Percentiles rank a stretch among this genome's conserved stretches.
These are phyloP conservation scores for Caenorhabditis sp. DNA, from an alignment of 2,888 invertebrate species.

Conservation along the genomic window DNA sequence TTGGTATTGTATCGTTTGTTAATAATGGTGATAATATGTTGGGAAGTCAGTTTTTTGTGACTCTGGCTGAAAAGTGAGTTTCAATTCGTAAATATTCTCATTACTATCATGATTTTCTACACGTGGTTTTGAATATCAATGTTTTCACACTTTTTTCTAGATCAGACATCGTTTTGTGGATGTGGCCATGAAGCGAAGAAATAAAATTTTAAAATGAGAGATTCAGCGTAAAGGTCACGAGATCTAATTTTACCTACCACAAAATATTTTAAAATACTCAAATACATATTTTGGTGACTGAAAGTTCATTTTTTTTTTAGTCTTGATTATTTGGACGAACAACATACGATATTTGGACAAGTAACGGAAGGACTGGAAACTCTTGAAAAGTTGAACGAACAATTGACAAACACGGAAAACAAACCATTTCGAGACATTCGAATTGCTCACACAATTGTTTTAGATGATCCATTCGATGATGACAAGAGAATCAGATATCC, in stretches of 20 bases:
- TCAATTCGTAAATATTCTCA: background rate
- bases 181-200: too few relatives aligned
- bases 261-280: too few relatives aligned
- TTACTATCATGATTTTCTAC: too few relatives aligned
- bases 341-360: slow-evolving; percentile 90
- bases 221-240: too few relatives aligned
- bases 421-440: slow-evolving; percentile 93
- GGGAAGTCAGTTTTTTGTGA: slow-evolving; percentile 92
- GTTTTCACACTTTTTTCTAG: too few relatives aligned
- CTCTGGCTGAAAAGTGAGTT: slow-evolving; percentile 82
- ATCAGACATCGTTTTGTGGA: too few relatives aligned
- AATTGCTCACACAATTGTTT: slow-evolving; percentile 91
- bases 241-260: too few relatives aligned
- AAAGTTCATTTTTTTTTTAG: slow-evolving; percentile 14
- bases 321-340: slow-evolving; percentile 84
- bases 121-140: too few relatives aligned
- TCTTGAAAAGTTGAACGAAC: slow-evolving; percentile 87
- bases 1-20: slow-evolving; percentile 76
- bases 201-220: too few relatives aligned
- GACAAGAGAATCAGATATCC: slow-evolving; percentile 82
- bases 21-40: slow-evolving; percentile 87
- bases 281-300: too few relatives aligned
- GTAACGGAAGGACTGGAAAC: slow-evolving; percentile 86
- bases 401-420: slow-evolving; percentile 87
- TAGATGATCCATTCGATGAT: slow-evolving; percentile 95